A percentile compares a stretch with the other conserved stretches of the same genome.
Evolutionary conservation across 1,140 invertebrate species (phyloP).

Genomic region (Anadara kagoshimensis): DNA sequence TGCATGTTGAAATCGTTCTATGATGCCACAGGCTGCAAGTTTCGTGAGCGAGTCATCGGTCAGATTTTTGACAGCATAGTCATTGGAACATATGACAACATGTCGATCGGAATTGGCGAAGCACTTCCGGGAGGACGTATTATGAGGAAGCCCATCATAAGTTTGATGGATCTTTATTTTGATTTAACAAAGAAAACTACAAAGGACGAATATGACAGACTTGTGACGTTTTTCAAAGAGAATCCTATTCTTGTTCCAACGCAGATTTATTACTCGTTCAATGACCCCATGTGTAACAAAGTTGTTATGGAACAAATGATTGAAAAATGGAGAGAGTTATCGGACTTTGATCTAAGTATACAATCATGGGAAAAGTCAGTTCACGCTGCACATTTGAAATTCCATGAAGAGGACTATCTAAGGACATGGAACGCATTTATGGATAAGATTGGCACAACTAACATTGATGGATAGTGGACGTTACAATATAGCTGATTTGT

Average conservation of each 20-base stretch:
- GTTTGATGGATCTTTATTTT: conserved; percentile 37
- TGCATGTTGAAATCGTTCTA: conserved; percentile 12
- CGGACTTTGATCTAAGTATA: conserved; percentile 22
- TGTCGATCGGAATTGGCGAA: conserved; percentile 43
- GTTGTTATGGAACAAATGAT: conserved; percentile 32
- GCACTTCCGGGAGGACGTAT: conserved; percentile 24
- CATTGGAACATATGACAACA: conserved; percentile 45
- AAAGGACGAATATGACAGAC: conserved; percentile 37
- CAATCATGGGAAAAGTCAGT: conserved; percentile 46
- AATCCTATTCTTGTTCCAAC: conserved; percentile 43
- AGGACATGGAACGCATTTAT: conserved; percentile 30
- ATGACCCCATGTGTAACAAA: conserved; percentile 51
- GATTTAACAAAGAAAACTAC: conserved; percentile 38
- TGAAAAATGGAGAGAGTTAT: conserved; percentile 25
- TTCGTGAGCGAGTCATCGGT: conserved; percentile 38
- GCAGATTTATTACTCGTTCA: conserved; percentile 36
- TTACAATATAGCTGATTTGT: no score
- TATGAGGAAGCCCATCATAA: conserved; percentile 23
- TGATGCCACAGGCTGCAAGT: conserved; percentile 24
- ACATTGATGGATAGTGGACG: no score
- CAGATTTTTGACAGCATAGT: conserved; percentile 57
- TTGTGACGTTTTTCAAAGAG: conserved; percentile 38
- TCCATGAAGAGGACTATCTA: conserved; percentile 45
- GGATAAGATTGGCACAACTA: background rate
- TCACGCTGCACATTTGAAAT: conserved; percentile 51